Evolutionary conservation across 2,113 vertebrate genomes (phyloP).

Genomic region (Sialia sialis): DNA sequence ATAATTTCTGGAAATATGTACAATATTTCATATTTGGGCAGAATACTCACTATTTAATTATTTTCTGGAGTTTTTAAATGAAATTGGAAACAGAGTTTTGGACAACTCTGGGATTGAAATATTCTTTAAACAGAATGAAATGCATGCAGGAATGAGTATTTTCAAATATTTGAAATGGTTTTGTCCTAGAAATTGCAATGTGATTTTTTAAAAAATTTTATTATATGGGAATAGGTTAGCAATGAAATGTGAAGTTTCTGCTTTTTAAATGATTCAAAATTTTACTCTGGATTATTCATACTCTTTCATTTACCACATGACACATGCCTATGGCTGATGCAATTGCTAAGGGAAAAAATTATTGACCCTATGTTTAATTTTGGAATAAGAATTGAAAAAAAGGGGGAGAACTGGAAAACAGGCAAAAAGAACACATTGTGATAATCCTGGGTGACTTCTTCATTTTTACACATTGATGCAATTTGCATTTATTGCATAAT

Average conservation of each 20-base stretch:
- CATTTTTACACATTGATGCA: neutral
- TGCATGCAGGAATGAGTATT: neutral
- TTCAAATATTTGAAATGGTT: neutral
- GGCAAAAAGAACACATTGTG: neutral
- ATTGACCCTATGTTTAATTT: neutral
- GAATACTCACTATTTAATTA: neutral
- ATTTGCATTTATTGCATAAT: neutral
- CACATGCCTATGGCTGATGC: conserved; percentile 52
- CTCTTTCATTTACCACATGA: neutral
- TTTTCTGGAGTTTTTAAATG: neutral
- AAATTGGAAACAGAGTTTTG: neutral
- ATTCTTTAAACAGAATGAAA: neutral
- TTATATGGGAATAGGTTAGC: neutral
- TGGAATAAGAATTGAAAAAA: neutral
- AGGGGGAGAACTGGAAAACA: neutral
- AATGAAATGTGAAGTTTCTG: neutral
- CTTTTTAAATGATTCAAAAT: conserved; percentile 16
- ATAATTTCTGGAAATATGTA: neutral
- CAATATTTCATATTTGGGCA: neutral
- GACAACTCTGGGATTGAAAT: neutral
- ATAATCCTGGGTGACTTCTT: neutral
- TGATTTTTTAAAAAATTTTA: neutral
- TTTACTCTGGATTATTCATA: conserved; percentile 21
- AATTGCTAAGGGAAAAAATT: conserved; percentile 15
- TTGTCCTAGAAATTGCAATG: neutral